Conservation (phyloP, 2,113 vertebrate species). For the Aplodontia rufa region DNA sequence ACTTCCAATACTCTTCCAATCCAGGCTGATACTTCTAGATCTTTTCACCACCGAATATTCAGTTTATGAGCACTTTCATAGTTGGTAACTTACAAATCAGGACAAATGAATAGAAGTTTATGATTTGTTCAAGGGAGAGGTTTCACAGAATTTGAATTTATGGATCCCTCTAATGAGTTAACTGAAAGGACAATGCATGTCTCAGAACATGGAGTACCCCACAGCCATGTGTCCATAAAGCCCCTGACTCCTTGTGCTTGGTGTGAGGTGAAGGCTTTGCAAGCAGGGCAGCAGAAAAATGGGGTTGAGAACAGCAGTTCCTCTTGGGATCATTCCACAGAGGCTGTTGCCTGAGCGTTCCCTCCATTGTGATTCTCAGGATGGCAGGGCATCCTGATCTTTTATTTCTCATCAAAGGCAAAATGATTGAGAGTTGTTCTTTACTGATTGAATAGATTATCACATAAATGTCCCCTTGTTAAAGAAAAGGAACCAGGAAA, state of each 20-base stretch:
- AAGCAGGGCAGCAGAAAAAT: not conserved
- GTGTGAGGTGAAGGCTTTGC: too few relatives aligned
- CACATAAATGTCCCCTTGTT: not conserved
- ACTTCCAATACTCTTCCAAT: too few relatives aligned
- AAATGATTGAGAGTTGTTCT: conserved; percentile 68
- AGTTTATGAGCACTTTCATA: not conserved
- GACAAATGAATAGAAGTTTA: not conserved
- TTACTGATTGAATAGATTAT: conserved; percentile 42
- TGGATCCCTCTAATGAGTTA: not conserved
- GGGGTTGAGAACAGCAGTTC: not conserved
- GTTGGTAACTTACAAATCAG: not conserved
- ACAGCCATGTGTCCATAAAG: accelerated
- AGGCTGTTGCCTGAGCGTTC: conserved; percentile 68
- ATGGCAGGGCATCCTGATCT: conserved; percentile 70
- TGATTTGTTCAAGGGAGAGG: not conserved
- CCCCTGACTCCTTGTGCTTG: not conserved
- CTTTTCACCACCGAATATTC: not conserved
- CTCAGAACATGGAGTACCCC: too few relatives aligned
- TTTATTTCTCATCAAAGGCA: conserved; percentile 74
- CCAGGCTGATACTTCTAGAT: not conserved
- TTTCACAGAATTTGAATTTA: not conserved
- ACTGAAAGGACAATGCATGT: not conserved
- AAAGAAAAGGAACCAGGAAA: not conserved
- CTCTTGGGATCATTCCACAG: conserved; percentile 44
- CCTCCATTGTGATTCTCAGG: conserved; percentile 51